Base-by-base conservation (phyloP, 1,140 invertebrate genomes). In the Kradibia gibbosae region DNA sequence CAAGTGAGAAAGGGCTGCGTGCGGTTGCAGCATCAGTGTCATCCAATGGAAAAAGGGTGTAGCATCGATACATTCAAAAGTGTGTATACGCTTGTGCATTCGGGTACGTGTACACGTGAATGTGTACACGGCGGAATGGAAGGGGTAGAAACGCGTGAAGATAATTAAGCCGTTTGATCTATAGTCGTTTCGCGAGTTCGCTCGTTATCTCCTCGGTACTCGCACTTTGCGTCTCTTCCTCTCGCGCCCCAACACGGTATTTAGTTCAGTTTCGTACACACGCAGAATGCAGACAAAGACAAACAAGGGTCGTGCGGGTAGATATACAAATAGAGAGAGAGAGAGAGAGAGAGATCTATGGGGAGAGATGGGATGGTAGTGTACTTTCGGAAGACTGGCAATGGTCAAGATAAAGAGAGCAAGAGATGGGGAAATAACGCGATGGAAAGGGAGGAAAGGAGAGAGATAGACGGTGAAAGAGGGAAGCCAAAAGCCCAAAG, bases 81-180 rank as follows among this genome's bases (percentile, higher is more conserved):
- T n/a, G n/a, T n/a, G n/a, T n/a, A n/a, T n/a, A n/a, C n/a, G n/a
- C n/a, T n/a, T n/a, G n/a, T n/a, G n/a, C n/a, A n/a, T n/a, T n/a
- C n/a, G n/a, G n/a, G n/a, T n/a, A n/a, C n/a, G n/a, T n/a, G n/a
- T n/a, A n/a, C n/a, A n/a, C n/a, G n/a, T n/a, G n/a, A n/a, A n/a
- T 67, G 62, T 39, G 22, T 67, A 67, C 39, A 39, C 62, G 62
- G 62, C 15, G 31, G 1, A 73, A 84, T 39, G 65, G 85, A 83
- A 87, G 87, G 86, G 86, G 85, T 84, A 85, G 86, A 86, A 88
- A 89, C 90, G 89, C 88, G 88, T 88, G 86, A 87, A 90, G 90
- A 91, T 91, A 91, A 91, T 91, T 91, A 91, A 91, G 90, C 89
- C 87, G 86, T 83, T 85, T 91, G 90, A 91, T 91, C 86, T 91